Conservation (phyloP, 2,888 invertebrate species). For the Ctena decussata region DNA sequence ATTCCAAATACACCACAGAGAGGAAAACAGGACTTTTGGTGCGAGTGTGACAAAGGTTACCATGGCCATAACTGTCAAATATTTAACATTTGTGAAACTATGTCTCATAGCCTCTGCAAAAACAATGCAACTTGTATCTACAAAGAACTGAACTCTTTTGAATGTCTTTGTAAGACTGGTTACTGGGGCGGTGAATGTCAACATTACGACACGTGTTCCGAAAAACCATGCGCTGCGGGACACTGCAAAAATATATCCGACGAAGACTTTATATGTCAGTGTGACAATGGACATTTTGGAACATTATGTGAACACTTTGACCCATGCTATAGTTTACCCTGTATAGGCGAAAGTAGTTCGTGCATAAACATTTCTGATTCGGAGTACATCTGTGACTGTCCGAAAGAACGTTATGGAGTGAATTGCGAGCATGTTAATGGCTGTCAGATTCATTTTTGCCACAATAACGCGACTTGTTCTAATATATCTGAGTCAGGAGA, state of each 20-base stretch:
- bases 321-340: slow-evolving; percentile 64
- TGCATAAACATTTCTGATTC: slow-evolving; percentile 60
- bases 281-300: slow-evolving; percentile 70
- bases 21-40: slow-evolving; percentile 24
- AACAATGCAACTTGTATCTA: slow-evolving; percentile 77
- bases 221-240: slow-evolving; percentile 80
- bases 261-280: slow-evolving; percentile 65
- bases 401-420: slow-evolving; percentile 75
- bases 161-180: slow-evolving; percentile 79
- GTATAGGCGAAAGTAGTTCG: slow-evolving; percentile 52
- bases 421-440: slow-evolving; percentile 77
- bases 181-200: slow-evolving; percentile 78
- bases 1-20: background rate
- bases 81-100: slow-evolving; percentile 65
- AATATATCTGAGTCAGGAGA: slow-evolving; percentile 63
- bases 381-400: slow-evolving; percentile 77
- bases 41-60: slow-evolving; percentile 63
- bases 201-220: slow-evolving; percentile 68
- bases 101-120: slow-evolving; percentile 59
- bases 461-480: slow-evolving; percentile 74
- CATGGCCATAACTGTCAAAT: slow-evolving; percentile 66
- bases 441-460: slow-evolving; percentile 76
- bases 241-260: slow-evolving; percentile 78
- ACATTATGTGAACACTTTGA: slow-evolving; percentile 66
- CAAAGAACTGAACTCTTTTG: slow-evolving; percentile 66